phyloP scores from a whole-genome alignment of 2,113 vertebrate genomes.

The Burhinus bistriatus region DNA sequence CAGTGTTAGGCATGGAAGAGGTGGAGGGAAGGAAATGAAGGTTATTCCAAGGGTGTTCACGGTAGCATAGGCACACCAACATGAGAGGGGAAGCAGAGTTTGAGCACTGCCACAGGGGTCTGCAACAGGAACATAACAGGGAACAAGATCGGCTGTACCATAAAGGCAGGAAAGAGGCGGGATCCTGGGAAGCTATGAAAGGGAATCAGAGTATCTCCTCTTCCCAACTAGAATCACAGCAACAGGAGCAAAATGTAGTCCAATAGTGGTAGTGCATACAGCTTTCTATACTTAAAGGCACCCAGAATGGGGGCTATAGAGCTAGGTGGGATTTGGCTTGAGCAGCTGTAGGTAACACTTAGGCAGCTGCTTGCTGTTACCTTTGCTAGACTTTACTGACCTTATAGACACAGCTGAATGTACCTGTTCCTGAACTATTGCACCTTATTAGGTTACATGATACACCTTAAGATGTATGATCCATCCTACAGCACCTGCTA shows the following conservation, averaged over 20 bases:
- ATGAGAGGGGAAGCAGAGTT: not conserved
- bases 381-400: not conserved
- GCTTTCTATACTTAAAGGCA: not conserved
- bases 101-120: not conserved
- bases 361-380: not conserved
- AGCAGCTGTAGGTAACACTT: not conserved
- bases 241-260: not conserved
- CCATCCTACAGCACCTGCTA: not conserved
- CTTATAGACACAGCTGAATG: not conserved
- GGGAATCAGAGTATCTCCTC: not conserved
- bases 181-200: not conserved
- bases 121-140: not conserved
- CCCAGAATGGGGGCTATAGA: not conserved
- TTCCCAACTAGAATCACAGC: not conserved
- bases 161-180: not conserved
- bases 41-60: not conserved
- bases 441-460: not conserved
- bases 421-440: not conserved
- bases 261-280: not conserved
- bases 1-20: not conserved
- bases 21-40: not conserved
- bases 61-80: fast-evolving
- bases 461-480: not conserved
- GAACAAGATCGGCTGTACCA: not conserved
- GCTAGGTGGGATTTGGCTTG: not conserved